A percentile compares a stretch with the other conserved stretches of the same genome.
phyloP scores from a whole-genome alignment of 2,888 invertebrate species.

The Physocephala rufipes region DNA sequence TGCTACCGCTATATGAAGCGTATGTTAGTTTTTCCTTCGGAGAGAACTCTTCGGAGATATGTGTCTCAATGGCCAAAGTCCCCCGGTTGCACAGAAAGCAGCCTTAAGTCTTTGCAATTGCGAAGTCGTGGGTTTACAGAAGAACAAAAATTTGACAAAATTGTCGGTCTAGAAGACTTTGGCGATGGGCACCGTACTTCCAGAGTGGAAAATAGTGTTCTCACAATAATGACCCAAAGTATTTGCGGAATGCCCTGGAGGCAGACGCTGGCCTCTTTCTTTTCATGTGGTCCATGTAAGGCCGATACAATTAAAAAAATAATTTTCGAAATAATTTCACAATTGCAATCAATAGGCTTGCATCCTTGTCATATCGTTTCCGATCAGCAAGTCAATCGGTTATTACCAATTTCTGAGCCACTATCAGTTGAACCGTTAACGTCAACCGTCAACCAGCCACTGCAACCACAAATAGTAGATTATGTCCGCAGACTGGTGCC shows the following conservation, averaged over 20 bases:
- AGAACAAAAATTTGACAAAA: constrained; percentile 15
- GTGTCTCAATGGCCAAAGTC: too few relatives aligned
- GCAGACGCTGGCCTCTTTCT: constrained; percentile 1
- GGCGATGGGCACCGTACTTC: constrained; percentile 18
- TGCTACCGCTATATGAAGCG: too few relatives aligned
- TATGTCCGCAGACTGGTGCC: too few relatives aligned
- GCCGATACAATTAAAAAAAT: background rate
- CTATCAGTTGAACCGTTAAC: too few relatives aligned
- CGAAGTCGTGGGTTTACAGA: constrained; percentile 8
- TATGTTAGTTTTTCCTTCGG: too few relatives aligned
- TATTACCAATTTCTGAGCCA: too few relatives aligned
- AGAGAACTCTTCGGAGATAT: too few relatives aligned
- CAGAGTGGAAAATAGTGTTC: background rate
- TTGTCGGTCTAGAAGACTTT: constrained; percentile 11
- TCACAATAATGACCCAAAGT: constrained; percentile 15
- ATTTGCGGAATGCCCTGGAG: background rate
- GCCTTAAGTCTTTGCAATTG: background rate
- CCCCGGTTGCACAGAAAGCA: too few relatives aligned
- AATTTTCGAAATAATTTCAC: constrained; percentile 4
- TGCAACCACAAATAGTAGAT: too few relatives aligned
- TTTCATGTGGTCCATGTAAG: constrained; percentile 3
- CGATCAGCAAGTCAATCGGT: too few relatives aligned
- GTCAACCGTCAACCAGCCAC: too few relatives aligned
- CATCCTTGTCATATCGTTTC: constrained; percentile 33
- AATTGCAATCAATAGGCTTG: constrained; percentile 25